These are phyloP conservation scores for Triplophysa yarkandensis DNA, from an alignment of 2,797 vertebrate species.

Conservation along the genomic window DNA sequence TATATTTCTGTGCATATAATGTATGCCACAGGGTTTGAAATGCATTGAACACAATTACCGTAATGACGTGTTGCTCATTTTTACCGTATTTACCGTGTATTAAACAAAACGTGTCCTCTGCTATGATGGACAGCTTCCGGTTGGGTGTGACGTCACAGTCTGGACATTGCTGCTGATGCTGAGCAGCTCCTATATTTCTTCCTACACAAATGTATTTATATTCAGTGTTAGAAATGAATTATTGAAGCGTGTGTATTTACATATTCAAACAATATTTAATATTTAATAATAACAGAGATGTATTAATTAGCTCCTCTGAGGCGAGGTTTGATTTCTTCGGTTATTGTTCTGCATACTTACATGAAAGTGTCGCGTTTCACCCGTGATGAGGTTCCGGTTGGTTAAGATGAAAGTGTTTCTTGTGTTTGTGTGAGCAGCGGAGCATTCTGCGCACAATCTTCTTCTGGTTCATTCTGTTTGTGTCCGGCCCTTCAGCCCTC, in stretches of 20 bases:
- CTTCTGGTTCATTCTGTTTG: constrained; percentile 52
- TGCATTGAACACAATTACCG: no score
- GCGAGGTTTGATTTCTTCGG: not conserved
- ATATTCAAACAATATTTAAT: not conserved
- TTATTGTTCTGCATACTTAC: constrained; percentile 40
- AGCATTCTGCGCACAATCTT: constrained; percentile 10
- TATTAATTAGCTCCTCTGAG: not conserved
- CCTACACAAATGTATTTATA: not conserved
- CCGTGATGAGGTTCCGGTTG: not conserved
- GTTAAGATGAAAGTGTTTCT: not conserved
- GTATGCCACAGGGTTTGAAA: no score
- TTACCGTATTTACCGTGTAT: not conserved
- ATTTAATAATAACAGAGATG: not conserved
- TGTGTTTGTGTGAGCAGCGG: not conserved
- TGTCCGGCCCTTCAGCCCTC: constrained; percentile 50
- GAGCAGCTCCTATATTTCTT: not conserved
- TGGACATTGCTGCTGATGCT: constrained; percentile 13
- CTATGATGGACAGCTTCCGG: not conserved
- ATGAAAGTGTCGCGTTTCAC: not conserved
- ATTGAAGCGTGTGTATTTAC: not conserved
- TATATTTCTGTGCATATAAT: no score
- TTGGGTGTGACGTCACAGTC: not conserved
- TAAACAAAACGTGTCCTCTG: not conserved
- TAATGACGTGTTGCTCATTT: no score
- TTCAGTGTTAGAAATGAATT: not conserved